Percentiles rank a stretch among this genome's conserved stretches.
Evolutionary conservation across 2,888 invertebrate genomes (phyloP).

Genomic region (Drosophila cyrtoloma): DNA sequence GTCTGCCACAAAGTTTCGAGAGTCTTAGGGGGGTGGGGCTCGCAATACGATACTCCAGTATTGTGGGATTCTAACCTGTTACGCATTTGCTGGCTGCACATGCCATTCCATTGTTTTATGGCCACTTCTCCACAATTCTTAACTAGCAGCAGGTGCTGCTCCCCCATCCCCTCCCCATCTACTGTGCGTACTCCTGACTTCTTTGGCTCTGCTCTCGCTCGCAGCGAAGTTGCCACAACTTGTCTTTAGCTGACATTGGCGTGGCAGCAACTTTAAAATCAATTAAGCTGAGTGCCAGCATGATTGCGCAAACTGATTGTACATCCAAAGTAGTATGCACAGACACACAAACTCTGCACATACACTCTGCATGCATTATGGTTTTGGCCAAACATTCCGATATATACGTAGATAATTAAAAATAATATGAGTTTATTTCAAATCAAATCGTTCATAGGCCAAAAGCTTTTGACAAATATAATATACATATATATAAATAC

Average conservation of each 20-base stretch:
- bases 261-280: conserved; percentile 67
- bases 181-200: neutral
- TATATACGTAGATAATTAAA: neutral
- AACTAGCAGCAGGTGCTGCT: neutral
- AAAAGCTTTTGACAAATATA: neutral
- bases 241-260: conserved; percentile 29
- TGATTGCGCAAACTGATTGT: conserved; percentile 65
- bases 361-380: conserved; percentile 5
- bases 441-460: neutral
- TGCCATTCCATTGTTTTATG: conserved; percentile 48
- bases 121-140: conserved; percentile 19
- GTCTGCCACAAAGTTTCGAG: conserved; percentile 34
- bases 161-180: neutral
- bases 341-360: conserved; percentile 10
- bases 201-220: neutral
- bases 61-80: conserved; percentile 58
- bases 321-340: conserved; percentile 9
- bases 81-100: conserved; percentile 61
- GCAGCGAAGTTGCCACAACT: conserved; percentile 12
- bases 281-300: conserved; percentile 73
- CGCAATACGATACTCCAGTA: conserved; percentile 9
- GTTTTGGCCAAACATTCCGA: neutral
- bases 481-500: neutral
- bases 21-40: neutral
- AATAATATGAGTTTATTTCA: neutral